Percentiles rank a stretch among this genome's conserved stretches.
phyloP scores from a whole-genome alignment of 2,797 vertebrate species.

The Dryobates pubescens region DNA sequence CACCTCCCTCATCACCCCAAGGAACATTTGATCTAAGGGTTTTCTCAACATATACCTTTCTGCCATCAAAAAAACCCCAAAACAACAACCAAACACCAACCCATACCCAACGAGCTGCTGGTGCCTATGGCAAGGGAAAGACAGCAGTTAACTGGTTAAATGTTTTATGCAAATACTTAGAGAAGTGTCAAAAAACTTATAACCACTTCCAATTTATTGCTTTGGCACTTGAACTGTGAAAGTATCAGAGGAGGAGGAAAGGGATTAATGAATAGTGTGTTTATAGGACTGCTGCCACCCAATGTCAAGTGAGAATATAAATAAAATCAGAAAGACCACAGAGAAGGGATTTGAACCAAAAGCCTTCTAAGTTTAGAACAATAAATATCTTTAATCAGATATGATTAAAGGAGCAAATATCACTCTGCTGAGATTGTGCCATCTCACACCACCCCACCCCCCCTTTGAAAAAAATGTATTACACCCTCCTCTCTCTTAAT shows the following conservation, averaged over 20 bases:
- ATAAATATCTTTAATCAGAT: constrained; percentile 69
- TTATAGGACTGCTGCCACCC: constrained; percentile 73
- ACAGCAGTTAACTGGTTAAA: constrained; percentile 17
- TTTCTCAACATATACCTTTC: constrained; percentile 6
- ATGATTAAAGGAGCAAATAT: constrained; percentile 36
- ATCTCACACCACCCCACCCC: not conserved
- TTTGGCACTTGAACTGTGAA: constrained; percentile 53
- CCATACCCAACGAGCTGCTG: constrained; percentile 17
- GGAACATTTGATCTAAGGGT: not conserved
- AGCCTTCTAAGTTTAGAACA: constrained; percentile 69
- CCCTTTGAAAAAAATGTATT: not conserved
- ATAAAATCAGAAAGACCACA: constrained; percentile 67
- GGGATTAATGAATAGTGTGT: constrained; percentile 46
- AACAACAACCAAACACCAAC: too few relatives aligned
- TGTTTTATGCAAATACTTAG: constrained; percentile 45
- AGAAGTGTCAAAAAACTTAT: constrained; percentile 33
- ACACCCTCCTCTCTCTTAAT: not conserved
- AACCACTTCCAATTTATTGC: constrained; percentile 38
- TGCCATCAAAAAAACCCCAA: not conserved
- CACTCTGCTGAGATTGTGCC: not conserved
- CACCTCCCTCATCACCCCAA: not conserved
- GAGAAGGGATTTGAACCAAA: constrained; percentile 69
- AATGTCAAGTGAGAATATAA: constrained; percentile 67
- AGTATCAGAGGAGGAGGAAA: constrained; percentile 33
- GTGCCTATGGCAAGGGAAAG: not conserved